phyloP scores from a whole-genome alignment of 2,113 vertebrate species.

The Lasiurus cinereus region DNA sequence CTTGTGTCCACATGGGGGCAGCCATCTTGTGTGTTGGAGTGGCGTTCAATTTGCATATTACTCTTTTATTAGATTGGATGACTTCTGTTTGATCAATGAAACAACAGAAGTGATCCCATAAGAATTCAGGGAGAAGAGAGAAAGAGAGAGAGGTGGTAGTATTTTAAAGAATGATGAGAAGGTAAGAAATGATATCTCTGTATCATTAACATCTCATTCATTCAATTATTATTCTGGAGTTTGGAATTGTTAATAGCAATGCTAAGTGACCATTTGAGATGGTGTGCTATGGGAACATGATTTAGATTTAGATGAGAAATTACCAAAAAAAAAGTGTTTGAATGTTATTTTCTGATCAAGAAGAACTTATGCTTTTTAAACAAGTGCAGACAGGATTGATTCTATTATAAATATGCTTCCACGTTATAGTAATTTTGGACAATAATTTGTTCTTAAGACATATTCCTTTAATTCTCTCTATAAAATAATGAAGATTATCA shows the following conservation, averaged over 20 bases:
- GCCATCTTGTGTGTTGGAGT: no score
- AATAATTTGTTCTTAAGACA: constrained; percentile 2
- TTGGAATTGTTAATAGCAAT: background rate
- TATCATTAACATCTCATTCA: background rate
- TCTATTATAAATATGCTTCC: background rate
- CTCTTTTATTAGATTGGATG: background rate
- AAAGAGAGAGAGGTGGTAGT: background rate
- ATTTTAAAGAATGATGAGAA: background rate
- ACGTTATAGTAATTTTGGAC: background rate
- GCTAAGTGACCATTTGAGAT: background rate
- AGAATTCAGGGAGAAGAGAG: background rate
- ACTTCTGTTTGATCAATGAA: background rate
- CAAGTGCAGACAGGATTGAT: background rate
- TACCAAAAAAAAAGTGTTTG: background rate
- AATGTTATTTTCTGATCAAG: constrained; percentile 6
- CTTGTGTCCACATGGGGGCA: no score
- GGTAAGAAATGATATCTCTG: background rate
- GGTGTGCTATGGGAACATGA: background rate
- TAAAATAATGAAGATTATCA: background rate
- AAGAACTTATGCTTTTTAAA: background rate
- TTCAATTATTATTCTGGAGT: background rate
- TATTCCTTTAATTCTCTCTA: background rate
- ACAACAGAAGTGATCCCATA: background rate
- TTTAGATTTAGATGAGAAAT: background rate
- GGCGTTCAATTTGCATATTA: no score